Base-by-base conservation (phyloP, 2,888 invertebrate species). In the Phasia obesa region DNA sequence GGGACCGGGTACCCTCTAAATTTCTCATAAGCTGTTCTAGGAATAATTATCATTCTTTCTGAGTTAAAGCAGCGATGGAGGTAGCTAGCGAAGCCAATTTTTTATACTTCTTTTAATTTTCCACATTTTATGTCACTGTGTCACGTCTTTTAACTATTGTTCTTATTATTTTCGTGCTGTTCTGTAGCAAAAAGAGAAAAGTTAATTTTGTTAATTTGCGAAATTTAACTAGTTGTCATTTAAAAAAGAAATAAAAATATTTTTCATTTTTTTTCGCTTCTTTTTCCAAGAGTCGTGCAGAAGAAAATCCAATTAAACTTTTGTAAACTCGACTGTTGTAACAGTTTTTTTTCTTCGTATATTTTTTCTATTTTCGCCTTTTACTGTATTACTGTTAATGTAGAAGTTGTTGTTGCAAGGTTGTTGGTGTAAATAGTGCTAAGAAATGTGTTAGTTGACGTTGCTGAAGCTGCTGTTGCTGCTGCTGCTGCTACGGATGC, bases 231-330 rank as follows among this genome's bases (percentile, higher is more conserved):
- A 21, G 69, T 60, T 79, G 74, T 70, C 73, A 78, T 57, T 49
- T 31, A 59, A 53, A 69, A 74, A 55, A 57, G 21, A 59, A 44
- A 53, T 17, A 11, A 19, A 9, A 47, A 55, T 42, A 19, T 35
- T 23, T 47, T 57, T 55, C 38, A 3, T 51, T 7, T 44, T 23
- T n/a, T 19, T 13, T 53, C 2, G 27, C n/a, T 62, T 27, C 38
- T 65, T 21, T 59, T 38, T 23, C 15, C 70, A 38, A 49, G 65
- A 78, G 23, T 84, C 60, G 77, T 60, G 85, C 86, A 85, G 87
- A 85, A 88, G 88, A 88, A 88, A 83, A 88, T 88, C 87, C 88
- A 88, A 88, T 88, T 88, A 88, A 88, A 88, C 87, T 83, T 83
- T 83, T 67, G 53, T 35, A 75, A 83, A 71, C 79, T 83, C 71